These are phyloP conservation scores for Hermaeophaga mercurialis DNA, from an alignment of 2,888 invertebrate genomes.

Conservation along the genomic window DNA sequence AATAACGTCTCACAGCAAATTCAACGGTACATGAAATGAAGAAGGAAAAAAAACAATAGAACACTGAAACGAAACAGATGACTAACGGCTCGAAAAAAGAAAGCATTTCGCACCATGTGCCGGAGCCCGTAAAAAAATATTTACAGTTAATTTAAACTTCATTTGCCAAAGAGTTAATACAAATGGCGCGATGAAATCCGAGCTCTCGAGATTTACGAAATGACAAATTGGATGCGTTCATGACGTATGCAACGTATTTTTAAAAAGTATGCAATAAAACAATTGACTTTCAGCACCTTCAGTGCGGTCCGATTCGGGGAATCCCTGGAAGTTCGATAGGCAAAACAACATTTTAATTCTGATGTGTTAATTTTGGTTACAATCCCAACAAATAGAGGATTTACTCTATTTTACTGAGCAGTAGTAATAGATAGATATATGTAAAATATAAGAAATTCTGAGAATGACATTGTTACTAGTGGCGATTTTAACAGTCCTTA, in stretches of 20 bases:
- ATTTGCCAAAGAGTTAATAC: conserved; percentile 33
- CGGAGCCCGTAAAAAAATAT: conserved; percentile 21
- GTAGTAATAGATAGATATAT: too few species aligned
- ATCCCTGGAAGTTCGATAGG: too few species aligned
- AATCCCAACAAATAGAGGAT: too few species aligned
- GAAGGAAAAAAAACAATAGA: conserved; percentile 11
- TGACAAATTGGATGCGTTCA: conserved; percentile 13
- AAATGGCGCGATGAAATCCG: conserved; percentile 27
- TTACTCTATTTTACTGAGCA: too few species aligned
- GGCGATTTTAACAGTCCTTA: too few species aligned
- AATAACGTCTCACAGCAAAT: too few species aligned
- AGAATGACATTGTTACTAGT: too few species aligned
- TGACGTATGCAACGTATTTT: conserved; percentile 6
- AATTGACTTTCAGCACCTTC: conserved; percentile 7
- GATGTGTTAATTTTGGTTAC: too few species aligned
- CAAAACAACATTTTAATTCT: too few species aligned
- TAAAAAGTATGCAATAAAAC: conserved; percentile 6
- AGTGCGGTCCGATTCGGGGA: conserved; percentile 5
- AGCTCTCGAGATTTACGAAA: conserved; percentile 10
- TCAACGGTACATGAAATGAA: not conserved
- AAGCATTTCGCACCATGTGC: conserved; percentile 26
- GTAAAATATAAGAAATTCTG: too few species aligned
- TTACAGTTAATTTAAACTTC: conserved; percentile 32
- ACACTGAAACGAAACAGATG: conserved; percentile 15
- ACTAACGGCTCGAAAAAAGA: conserved; percentile 15